Evolutionary conservation across 2,888 invertebrate genomes (phyloP).

Genomic region (Drosophila koepferae): DNA sequence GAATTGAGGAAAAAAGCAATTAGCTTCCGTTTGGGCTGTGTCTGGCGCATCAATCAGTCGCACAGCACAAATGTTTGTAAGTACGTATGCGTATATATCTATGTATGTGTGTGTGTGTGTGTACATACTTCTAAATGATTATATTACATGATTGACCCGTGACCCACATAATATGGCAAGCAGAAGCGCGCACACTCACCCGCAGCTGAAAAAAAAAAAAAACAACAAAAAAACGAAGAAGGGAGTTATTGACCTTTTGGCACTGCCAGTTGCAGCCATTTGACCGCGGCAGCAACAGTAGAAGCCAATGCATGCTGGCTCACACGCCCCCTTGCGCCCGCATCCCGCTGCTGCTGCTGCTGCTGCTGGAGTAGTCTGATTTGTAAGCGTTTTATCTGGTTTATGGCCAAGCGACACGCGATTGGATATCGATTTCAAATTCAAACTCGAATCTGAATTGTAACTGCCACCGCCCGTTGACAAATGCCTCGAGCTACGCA

Average conservation of each 20-base stretch:
- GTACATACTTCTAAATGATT: constrained; percentile 23
- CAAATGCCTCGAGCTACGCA: constrained; percentile 42
- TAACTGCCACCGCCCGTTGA: constrained; percentile 39
- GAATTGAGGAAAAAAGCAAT: not conserved
- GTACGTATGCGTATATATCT: not conserved
- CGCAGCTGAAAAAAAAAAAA: constrained; percentile 43
- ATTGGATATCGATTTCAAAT: constrained; percentile 58
- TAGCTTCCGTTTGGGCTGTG: constrained; percentile 8
- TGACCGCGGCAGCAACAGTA: constrained; percentile 30
- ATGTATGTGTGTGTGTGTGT: no score
- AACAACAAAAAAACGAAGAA: constrained; percentile 7
- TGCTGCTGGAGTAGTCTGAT: constrained; percentile 48
- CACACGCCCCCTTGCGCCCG: constrained; percentile 51
- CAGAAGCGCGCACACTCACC: constrained; percentile 48
- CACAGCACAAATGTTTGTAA: constrained; percentile 1
- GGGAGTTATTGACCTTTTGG: constrained; percentile 67
- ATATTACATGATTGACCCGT: constrained; percentile 68
- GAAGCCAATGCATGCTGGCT: constrained; percentile 57
- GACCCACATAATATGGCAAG: constrained; percentile 67
- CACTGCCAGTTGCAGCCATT: constrained; percentile 27
- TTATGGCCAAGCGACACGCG: constrained; percentile 73
- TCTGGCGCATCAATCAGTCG: constrained; percentile 22
- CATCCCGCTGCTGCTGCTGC: constrained; percentile 23
- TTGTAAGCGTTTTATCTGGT: constrained; percentile 60
- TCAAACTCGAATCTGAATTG: constrained; percentile 51